Evolutionary conservation across 1,140 invertebrate genomes (phyloP), one percentile per base, ranked within the genome.

Genomic region (Phymastichus coffea): DNA sequence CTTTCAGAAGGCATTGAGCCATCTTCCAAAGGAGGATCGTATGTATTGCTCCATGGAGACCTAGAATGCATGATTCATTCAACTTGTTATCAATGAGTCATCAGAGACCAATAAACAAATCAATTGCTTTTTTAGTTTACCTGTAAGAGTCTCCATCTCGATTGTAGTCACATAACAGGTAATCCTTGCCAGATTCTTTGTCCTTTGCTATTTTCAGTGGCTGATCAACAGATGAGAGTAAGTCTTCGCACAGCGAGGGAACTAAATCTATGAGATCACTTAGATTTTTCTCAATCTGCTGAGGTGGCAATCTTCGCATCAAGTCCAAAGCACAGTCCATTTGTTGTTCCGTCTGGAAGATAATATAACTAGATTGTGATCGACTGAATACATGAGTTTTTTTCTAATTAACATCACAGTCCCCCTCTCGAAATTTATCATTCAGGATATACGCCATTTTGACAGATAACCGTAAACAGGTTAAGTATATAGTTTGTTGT

Each of bases 41-140:
- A 99, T 1, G 90, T 91, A 80, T 99, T 99, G 55, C 95, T 98
- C 98, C 98, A 99, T 8, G 98, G 97, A 30, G 97, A 99, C 65
- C 97, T 93, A 61, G 38, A n/a, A n/a, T n/a, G 15, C 19, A 41
- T 7, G 12, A 33, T 33, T 33, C 12, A 33, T 12, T 7, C 28
- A 33, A 33, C 6, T n/a, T 33, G 23, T 37, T 37, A 38, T n/a
- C 12, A n/a, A 48, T 48, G 22, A 51, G 26, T 49, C 15, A 52
- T 2, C 10, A 26, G 19, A 37, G 4, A 17, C 2, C 12, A 47
- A n/a, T 19, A 4, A 43, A 20, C 17, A 7, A 23, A 46, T 4
- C 25, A 53, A 15, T 19, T 30, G 2, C 25, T 15, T 37, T 40
- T 28, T 19, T 26, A 55, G 38, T 37, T 41, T 70, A 92, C 91